Evolutionary conservation across 2,888 invertebrate species (phyloP).

Genomic region (Cheilosia scutellata): DNA sequence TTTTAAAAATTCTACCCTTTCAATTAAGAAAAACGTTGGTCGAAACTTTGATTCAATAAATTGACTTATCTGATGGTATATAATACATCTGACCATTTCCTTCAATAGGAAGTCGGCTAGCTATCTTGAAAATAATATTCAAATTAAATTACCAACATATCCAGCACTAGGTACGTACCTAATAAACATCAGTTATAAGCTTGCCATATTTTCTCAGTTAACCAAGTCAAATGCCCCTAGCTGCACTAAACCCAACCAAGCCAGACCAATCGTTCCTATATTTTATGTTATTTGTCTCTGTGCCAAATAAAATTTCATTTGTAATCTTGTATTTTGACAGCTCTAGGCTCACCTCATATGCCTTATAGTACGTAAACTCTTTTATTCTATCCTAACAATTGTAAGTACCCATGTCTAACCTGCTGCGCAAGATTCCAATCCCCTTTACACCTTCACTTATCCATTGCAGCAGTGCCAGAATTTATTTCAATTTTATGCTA

Average conservation of each 20-base stretch:
- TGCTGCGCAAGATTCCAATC: slow-evolving; percentile 14
- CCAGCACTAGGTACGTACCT: no score
- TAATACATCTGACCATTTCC: no score
- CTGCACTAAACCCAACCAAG: slow-evolving; percentile 21
- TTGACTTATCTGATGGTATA: no score
- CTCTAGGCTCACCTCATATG: slow-evolving; percentile 9
- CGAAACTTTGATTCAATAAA: no score
- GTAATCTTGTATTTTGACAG: slow-evolving; percentile 71
- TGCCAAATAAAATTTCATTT: slow-evolving; percentile 56
- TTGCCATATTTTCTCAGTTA: slow-evolving; percentile 1
- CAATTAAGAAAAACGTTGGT: no score
- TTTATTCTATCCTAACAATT: slow-evolving; percentile 14
- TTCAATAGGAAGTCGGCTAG: no score
- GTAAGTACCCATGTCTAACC: background rate
- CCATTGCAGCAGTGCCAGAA: slow-evolving; percentile 75
- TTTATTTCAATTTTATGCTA: slow-evolving; percentile 82
- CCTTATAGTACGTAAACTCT: slow-evolving; percentile 2
- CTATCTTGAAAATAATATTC: no score
- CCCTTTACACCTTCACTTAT: slow-evolving; percentile 6
- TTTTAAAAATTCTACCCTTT: no score
- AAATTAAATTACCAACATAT: no score
- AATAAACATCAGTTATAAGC: no score
- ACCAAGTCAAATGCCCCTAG: slow-evolving; percentile 2
- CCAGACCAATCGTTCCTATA: slow-evolving; percentile 37
- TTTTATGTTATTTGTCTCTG: slow-evolving; percentile 50